Base-by-base conservation (phyloP, 2,113 vertebrate species). In the Geococcyx californianus region DNA sequence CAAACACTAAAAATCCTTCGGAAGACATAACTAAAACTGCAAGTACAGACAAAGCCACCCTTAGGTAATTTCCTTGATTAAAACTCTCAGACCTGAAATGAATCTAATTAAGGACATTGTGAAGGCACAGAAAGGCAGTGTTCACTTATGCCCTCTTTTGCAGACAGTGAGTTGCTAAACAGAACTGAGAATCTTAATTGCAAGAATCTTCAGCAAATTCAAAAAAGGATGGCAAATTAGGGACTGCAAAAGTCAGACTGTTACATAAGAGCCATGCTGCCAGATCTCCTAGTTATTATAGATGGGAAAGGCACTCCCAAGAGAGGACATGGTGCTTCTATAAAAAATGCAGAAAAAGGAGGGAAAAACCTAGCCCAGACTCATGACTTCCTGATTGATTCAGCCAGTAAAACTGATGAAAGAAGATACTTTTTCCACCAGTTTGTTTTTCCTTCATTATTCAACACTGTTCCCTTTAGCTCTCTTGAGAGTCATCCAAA, bases 1-100 rank as follows among this genome's bases (percentile, higher is more conserved):
- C 88, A 94, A 94, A 93, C 75, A 63, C 42, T 85, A 86, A 49
- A 89, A 91, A 80, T 60, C 84, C 87, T 89, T 82, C 11, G 2
- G 85, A 95, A 88, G 88, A 55, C 70, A 70, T 34, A 54, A 87
- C 69, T 93, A 79, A 93, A 96, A 96, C 66, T 72, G 81, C 59
- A 84, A 88, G 82, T 42, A 58, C 47, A 96, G 91, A 90, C 31
- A 90, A 89, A 72, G 55, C 45, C 42, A 56, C 88, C 84, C 84
- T 93, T 86, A 78, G 91, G 90, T 96, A 97, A 95, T 93, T 96
- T 70, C 60, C 87, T 55, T 84, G 92, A 91, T 95, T 84, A 96
- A 97, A 95, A 95, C 67, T 91, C 78, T 91, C 73, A 75, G 56
- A 60, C 60, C 84, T 87, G 28, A 96, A 93, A 59, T 23, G 8